Evolutionary conservation across 2,888 invertebrate genomes (phyloP).

Genomic region (Dinocampus coccinellae): DNA sequence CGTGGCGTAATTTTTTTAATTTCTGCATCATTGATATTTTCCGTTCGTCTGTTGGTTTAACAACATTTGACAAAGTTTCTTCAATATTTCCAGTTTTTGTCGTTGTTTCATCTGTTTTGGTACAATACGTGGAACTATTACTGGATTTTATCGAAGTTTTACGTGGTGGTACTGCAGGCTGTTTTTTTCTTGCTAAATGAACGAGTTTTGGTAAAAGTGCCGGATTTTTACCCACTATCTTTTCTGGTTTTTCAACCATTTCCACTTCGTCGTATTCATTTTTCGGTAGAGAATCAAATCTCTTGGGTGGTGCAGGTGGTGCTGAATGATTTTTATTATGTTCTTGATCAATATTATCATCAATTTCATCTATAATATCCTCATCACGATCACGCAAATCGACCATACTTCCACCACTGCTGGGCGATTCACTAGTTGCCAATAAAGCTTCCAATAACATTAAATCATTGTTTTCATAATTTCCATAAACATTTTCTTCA

Average conservation of each 20-base stretch:
- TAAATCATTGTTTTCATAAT: conserved; percentile 73
- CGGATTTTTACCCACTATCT: conserved; percentile 52
- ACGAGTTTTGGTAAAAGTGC: conserved; percentile 59
- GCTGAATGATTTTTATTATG: conserved; percentile 59
- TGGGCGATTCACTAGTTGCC: conserved; percentile 78
- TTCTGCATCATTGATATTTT: conserved; percentile 60
- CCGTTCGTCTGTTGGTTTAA: conserved; percentile 18
- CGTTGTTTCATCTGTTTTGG: conserved; percentile 34
- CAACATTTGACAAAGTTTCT: background rate
- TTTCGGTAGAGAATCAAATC: conserved; percentile 76
- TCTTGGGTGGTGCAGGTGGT: conserved; percentile 76
- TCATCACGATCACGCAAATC: conserved; percentile 71
- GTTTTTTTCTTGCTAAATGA: conserved; percentile 63
- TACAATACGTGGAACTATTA: conserved; percentile 45
- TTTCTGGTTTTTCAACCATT: conserved; percentile 44
- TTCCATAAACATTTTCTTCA: conserved; percentile 61
- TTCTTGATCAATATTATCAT: conserved; percentile 69
- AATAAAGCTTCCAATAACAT: conserved; percentile 77
- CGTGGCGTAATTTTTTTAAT: conserved; percentile 56
- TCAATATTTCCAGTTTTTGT: conserved; percentile 18
- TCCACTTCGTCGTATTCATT: conserved; percentile 68
- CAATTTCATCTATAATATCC: conserved; percentile 68
- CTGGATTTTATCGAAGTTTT: conserved; percentile 41
- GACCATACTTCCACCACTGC: conserved; percentile 69
- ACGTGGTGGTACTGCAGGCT: conserved; percentile 59